Evolutionary conservation across 2,888 invertebrate species (phyloP).

Genomic region (Calliopum simillimum): DNA sequence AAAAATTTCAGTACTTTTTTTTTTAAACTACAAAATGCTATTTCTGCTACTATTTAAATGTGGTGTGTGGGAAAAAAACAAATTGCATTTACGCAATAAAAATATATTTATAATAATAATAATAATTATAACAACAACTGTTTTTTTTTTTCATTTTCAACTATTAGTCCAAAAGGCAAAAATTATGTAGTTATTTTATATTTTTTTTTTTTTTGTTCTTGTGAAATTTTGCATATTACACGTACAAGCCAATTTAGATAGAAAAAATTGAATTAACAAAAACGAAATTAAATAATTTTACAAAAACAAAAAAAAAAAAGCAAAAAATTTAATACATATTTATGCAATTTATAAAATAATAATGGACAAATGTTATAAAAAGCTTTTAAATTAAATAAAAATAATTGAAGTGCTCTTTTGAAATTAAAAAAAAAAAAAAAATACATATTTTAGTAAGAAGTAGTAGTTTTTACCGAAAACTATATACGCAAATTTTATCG

Average conservation of each 20-base stretch:
- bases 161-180: slow-evolving; percentile 33
- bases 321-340: background rate
- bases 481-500: background rate
- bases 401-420: slow-evolving; percentile 37
- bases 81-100: slow-evolving; percentile 68
- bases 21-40: slow-evolving; percentile 40
- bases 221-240: slow-evolving; percentile 43
- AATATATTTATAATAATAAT: slow-evolving; percentile 45
- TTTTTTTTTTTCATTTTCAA: slow-evolving; percentile 41
- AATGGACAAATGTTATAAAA: no score
- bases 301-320: slow-evolving; percentile 6
- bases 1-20: slow-evolving; percentile 28
- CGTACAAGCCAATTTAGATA: slow-evolving; percentile 26
- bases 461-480: slow-evolving; percentile 22
- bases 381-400: no score
- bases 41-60: slow-evolving; percentile 36
- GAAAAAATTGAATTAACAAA: slow-evolving; percentile 22
- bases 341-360: no score
- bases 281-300: slow-evolving; percentile 6
- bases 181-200: slow-evolving; percentile 23
- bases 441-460: no score
- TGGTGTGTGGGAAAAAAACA: slow-evolving; percentile 60
- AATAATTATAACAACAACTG: slow-evolving; percentile 30
- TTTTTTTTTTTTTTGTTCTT: slow-evolving; percentile 39
- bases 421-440: slow-evolving; percentile 18